These are phyloP conservation scores for Myotis pilosus DNA, from an alignment of 2,797 vertebrate species.

Conservation along the genomic window DNA sequence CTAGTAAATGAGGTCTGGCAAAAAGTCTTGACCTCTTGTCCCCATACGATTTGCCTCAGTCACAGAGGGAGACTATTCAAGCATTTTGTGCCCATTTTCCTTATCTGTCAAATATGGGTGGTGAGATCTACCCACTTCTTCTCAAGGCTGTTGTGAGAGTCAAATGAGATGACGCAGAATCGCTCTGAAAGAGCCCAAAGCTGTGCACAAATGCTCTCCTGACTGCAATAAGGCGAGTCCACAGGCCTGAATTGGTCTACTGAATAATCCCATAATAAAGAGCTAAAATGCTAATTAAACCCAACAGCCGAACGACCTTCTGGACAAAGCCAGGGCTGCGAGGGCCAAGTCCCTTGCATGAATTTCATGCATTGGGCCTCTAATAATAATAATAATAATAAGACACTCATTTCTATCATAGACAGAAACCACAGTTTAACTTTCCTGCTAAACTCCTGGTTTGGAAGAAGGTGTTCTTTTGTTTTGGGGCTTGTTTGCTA, in stretches of 20 bases:
- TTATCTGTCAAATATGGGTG: neutral
- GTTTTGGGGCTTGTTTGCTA: neutral
- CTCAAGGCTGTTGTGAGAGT: neutral
- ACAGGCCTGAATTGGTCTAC: neutral
- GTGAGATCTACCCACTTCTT: neutral
- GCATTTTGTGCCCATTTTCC: neutral
- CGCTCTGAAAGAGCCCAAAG: neutral
- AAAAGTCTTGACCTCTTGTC: neutral
- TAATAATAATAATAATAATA: neutral
- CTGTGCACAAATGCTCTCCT: neutral
- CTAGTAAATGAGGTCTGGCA: neutral
- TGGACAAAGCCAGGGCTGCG: accelerated
- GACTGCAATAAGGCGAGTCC: neutral
- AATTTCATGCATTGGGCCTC: too few relatives aligned
- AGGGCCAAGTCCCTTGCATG: too few relatives aligned
- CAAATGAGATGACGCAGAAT: conserved; percentile 12
- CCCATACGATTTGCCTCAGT: neutral
- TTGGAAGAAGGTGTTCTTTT: neutral
- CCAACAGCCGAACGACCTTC: too few relatives aligned
- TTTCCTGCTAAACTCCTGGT: neutral
- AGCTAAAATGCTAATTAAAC: too few relatives aligned
- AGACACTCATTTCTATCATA: neutral
- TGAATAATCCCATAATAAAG: neutral
- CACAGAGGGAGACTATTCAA: neutral
- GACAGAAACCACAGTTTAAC: neutral